A percentile compares a stretch with the other conserved stretches of the same genome.
Evolutionary conservation across 2,113 vertebrate species (phyloP).

Genomic region (Hystrix brachyura): DNA sequence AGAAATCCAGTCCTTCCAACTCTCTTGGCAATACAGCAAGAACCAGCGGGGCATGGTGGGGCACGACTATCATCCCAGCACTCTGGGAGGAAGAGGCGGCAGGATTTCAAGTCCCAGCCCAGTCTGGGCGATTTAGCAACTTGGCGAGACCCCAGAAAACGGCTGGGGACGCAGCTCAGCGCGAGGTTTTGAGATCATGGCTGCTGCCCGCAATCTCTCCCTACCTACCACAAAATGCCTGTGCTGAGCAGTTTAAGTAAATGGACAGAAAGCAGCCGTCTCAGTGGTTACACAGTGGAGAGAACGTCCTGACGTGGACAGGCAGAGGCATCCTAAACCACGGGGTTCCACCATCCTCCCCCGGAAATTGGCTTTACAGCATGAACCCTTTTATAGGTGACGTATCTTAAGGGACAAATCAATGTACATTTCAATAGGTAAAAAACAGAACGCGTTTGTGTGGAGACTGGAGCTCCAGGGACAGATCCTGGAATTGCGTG

Average conservation of each 20-base stretch:
- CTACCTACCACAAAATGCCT: background rate
- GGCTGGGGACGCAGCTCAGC: background rate
- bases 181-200: background rate
- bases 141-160: background rate
- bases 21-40: background rate
- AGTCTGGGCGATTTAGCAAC: background rate
- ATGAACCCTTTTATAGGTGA: background rate
- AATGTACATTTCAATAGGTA: background rate
- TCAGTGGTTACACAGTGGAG: rapidly evolving
- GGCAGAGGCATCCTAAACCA: background rate
- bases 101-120: background rate
- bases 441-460: background rate
- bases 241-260: background rate
- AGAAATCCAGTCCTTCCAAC: background rate
- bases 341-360: background rate
- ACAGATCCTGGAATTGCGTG: background rate
- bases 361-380: background rate
- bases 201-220: background rate
- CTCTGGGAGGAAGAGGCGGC: background rate
- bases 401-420: background rate
- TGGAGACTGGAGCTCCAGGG: background rate
- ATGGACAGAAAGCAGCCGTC: background rate
- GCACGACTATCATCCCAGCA: background rate
- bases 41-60: background rate
- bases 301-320: rapidly evolving